These are phyloP conservation scores for Epizoanthus rinbou DNA, from an alignment of 92 coral and sea anemone species.

Conservation along the genomic window DNA sequence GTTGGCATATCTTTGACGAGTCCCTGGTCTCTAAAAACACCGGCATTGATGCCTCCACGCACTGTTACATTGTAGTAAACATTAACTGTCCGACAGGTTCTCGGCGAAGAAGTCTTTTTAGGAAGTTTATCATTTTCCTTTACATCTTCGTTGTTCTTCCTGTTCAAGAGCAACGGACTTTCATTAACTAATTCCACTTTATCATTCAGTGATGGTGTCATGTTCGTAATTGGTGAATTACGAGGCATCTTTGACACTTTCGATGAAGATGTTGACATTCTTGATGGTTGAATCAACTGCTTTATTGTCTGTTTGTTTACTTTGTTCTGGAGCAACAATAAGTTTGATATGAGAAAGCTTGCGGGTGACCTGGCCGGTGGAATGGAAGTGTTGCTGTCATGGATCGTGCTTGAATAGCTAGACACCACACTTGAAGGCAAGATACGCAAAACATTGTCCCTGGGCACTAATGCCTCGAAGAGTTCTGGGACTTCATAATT, in stretches of 20 bases:
- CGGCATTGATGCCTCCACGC: slow-evolving; percentile 86
- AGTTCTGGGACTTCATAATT: not conserved
- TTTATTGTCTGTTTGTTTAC: slow-evolving; percentile 40
- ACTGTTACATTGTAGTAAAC: slow-evolving; percentile 75
- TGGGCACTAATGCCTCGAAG: not conserved
- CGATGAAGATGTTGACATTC: slow-evolving; percentile 68
- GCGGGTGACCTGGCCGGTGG: slow-evolving; percentile 42
- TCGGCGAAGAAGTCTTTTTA: slow-evolving; percentile 14
- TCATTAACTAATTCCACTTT: not conserved
- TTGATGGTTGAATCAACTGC: slow-evolving; percentile 67
- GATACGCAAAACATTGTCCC: not conserved
- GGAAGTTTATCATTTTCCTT: not conserved
- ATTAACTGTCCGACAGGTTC: slow-evolving; percentile 53
- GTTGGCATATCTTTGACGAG: slow-evolving; percentile 79
- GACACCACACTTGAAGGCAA: not conserved
- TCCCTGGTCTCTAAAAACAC: slow-evolving; percentile 84
- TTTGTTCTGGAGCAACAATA: slow-evolving; percentile 41
- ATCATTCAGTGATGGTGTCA: slow-evolving; percentile 66
- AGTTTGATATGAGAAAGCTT: slow-evolving; percentile 26
- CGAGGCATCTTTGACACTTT: slow-evolving; percentile 43
- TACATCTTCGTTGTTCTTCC: slow-evolving; percentile 7
- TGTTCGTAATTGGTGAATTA: slow-evolving; percentile 50
- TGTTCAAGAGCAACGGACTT: not conserved
- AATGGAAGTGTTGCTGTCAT: not conserved
- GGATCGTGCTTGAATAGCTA: not conserved